Evolutionary conservation across 2,888 invertebrate genomes (phyloP), one percentile per base, ranked within the genome.

Genomic region (Melanotus villosus): DNA sequence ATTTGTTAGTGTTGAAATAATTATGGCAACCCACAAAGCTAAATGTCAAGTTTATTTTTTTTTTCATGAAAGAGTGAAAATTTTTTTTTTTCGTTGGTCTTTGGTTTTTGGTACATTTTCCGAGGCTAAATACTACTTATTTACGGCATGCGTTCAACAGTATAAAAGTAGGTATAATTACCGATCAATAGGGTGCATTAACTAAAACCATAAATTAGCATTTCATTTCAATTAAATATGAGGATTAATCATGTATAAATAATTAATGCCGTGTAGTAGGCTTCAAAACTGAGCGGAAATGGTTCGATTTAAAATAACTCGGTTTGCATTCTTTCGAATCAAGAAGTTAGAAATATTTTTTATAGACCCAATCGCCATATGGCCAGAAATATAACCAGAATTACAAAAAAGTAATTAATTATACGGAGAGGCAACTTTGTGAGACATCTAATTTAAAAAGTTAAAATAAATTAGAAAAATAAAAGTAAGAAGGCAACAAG

Each of bases 401-500:
- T 64, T 68, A 64, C 68, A 68, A 68, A 68, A 64, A 68, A 64
- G 64, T 68, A 68, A 68, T 68, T 68, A 68, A 68, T 68, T 68
- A 68, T 68, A 68, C 68, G 36, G 64, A 64, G 59, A 64, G 45
- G 64, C 68, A 64, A 60, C 68, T 52, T 69, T 62, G 65, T 65
- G 65, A 69, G 69, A 69, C 70, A 70, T 52, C 66, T 70, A 70
- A 70, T 70, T 69, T 69, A 60, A 36, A n/a, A n/a, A 69, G 56
- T 65, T 65, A 47, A 65, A 69, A 69, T 69, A 69, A 65, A 68
- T 68, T 68, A 58, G 59, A 70, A 63, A 62, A 50, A 66, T 50
- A 64, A 71, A 70, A 71, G 41, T 45, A 59, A 60, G 34, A 50
- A 66, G 62, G 66, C 45, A 72, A 72, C 72, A 59, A 62, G 69